Evolutionary conservation across 2,888 invertebrate species (phyloP).

Genomic region (Trissolcus brochymenae): DNA sequence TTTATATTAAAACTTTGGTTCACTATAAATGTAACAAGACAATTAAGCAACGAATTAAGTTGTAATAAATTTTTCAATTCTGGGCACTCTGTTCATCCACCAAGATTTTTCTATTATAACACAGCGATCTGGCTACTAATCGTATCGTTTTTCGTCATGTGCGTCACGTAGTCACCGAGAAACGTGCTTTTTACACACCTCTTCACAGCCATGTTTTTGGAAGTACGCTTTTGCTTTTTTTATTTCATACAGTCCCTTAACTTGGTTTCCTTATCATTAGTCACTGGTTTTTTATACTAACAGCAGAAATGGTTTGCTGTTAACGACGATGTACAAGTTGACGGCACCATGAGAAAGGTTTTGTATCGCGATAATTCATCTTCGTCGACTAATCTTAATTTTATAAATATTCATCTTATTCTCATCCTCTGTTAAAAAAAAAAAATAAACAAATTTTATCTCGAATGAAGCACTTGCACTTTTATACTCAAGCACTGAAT

Average conservation of each 20-base stretch:
- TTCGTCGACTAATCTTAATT: background rate
- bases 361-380: background rate
- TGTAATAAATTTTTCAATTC: constrained; percentile 10
- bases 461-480: too few relatives aligned
- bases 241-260: constrained; percentile 23
- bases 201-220: constrained; percentile 76
- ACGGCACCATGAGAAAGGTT: background rate
- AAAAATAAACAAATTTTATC: too few relatives aligned
- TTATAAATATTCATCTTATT: background rate
- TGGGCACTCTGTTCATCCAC: constrained; percentile 45
- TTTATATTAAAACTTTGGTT: background rate
- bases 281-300: constrained; percentile 60
- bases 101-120: constrained; percentile 51
- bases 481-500: too few relatives aligned
- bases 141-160: constrained; percentile 58
- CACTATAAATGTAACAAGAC: background rate
- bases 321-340: constrained; percentile 4
- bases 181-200: constrained; percentile 61
- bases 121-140: constrained; percentile 59
- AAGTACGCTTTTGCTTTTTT: constrained; percentile 75
- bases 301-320: constrained; percentile 47
- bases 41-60: background rate
- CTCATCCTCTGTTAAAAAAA: background rate
- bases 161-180: constrained; percentile 57
- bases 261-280: constrained; percentile 5